phyloP scores from a whole-genome alignment of 2,797 vertebrate genomes.

The Takifugu ocellatus region DNA sequence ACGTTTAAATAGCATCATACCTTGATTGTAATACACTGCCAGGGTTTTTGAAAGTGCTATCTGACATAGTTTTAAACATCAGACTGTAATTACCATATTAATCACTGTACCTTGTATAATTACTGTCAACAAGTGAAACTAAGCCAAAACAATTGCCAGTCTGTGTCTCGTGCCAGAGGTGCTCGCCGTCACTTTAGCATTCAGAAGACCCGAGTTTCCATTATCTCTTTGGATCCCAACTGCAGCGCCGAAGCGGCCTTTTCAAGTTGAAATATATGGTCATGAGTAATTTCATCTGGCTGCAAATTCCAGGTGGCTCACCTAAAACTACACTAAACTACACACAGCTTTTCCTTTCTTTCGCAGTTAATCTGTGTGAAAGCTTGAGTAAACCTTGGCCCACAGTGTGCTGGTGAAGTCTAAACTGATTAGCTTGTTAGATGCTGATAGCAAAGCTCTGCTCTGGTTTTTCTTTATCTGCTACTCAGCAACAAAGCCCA shows the following conservation, averaged over 20 bases:
- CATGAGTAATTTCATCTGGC: too few species aligned
- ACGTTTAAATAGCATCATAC: too few species aligned
- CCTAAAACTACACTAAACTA: not conserved
- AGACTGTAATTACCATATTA: constrained; percentile 24
- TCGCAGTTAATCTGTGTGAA: constrained; percentile 19
- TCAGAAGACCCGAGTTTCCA: constrained; percentile 9
- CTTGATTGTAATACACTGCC: not conserved
- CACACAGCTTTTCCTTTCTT: constrained; percentile 2
- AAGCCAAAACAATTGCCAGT: constrained; percentile 34
- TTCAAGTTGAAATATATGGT: too few species aligned
- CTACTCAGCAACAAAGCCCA: constrained; percentile 56
- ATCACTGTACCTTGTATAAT: constrained; percentile 27
- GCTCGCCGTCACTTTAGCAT: not conserved
- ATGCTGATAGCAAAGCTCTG: constrained; percentile 58
- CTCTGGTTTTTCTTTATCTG: constrained; percentile 62
- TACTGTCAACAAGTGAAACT: constrained; percentile 42
- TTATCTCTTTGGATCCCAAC: constrained; percentile 2
- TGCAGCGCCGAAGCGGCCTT: too few species aligned
- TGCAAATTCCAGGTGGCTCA: too few species aligned
- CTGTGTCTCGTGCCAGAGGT: constrained; percentile 18
- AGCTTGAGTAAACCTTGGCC: constrained; percentile 42
- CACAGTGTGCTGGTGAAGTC: constrained; percentile 41
- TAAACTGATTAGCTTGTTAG: constrained; percentile 67
- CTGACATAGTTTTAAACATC: constrained; percentile 24
- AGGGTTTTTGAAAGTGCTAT: constrained; percentile 16